These are phyloP conservation scores for Theonella swinhoei DNA, from an alignment of 37 sponge, comb jelly and placozoan genomes.

Conservation along the genomic window DNA sequence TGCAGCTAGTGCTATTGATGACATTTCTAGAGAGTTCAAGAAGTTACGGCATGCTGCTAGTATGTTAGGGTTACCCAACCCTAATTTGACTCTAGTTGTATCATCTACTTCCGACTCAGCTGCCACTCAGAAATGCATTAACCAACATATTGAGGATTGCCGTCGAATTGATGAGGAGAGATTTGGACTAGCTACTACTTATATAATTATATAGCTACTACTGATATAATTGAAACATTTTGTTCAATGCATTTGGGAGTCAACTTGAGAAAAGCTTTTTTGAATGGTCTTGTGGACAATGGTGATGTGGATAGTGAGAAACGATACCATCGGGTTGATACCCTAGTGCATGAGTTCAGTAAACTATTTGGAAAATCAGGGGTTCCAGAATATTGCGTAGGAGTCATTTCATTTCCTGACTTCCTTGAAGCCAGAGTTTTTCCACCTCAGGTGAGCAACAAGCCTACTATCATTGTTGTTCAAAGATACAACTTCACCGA, in stretches of 20 bases:
- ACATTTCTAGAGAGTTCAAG: conserved; percentile 44
- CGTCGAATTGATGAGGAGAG: conserved; percentile 22
- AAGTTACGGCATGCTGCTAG: conserved; percentile 14
- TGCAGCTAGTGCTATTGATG: conserved; percentile 19
- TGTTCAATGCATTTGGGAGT: too few relatives aligned
- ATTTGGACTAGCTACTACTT: conserved; percentile 18
- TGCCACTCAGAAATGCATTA: conserved; percentile 37
- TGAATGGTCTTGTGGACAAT: conserved; percentile 21
- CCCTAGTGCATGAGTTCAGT: conserved; percentile 50
- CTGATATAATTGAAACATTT: conserved; percentile 46
- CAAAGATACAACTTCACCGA: conserved; percentile 7
- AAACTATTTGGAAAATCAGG: conserved; percentile 48
- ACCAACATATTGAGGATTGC: conserved; percentile 29
- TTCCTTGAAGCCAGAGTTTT: conserved; percentile 29
- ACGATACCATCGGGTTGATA: conserved; percentile 32
- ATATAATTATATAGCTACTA: too few relatives aligned
- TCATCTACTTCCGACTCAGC: conserved; percentile 46
- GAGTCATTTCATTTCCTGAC: conserved; percentile 42
- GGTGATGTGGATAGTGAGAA: neutral
- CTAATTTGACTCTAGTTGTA: conserved; percentile 38
- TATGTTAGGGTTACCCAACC: conserved; percentile 21
- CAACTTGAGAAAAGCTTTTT: conserved; percentile 49
- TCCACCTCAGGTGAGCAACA: conserved; percentile 8
- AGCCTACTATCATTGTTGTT: conserved; percentile 28
- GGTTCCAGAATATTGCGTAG: conserved; percentile 37